Evolutionary conservation across 2,797 vertebrate genomes (phyloP), one percentile per base, ranked within the genome.

Genomic region (Pterois miles): DNA sequence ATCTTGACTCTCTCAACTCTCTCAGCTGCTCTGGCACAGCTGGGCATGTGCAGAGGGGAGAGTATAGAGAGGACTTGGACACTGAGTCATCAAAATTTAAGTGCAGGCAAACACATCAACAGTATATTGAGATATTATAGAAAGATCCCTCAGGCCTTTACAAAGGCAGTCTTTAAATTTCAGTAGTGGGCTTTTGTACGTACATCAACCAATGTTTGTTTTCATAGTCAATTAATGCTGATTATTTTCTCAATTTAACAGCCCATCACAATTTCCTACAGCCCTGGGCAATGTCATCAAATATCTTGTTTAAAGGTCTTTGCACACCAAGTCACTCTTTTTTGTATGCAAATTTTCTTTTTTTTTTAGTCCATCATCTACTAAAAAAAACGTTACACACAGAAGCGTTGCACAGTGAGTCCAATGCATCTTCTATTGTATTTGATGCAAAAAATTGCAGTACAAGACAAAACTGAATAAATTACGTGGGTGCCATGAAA

Each of bases 1-100:
- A 36, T 65, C 66, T 81, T 34, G 50, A 78, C 46, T 78, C 36
- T 29, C 36, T 72, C 18, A 74, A 48, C 43, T 59, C 63, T 70
- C 65, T 34, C 5, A 23, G 31, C 33, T 67, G 6, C 25, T 71
- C 50, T 72, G 43, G 56, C 68, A 73, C 69, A 78, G 69, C 25
- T 65, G 29, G 50, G 8, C 25, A 31, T 58, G 50, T 68, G 67
- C 34, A 76, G 58, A 82, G 40, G 20, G 66, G 54, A 25, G 18
- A 31, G 52, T 59, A 29, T 13, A 38, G 9, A 59, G 38, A 34
- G 5, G 40, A 56, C 22, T 29, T 50, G 57, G 64, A 58, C 16
- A 60, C n/a, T 59, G 33, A 74, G 40, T 71, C 57, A 50, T 68
- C 48, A 74, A 20, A 62, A 38, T 70, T 9, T 12, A 53, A 70